Base-by-base conservation (phyloP, 2,888 invertebrate genomes). In the Salpingus planirostris region DNA sequence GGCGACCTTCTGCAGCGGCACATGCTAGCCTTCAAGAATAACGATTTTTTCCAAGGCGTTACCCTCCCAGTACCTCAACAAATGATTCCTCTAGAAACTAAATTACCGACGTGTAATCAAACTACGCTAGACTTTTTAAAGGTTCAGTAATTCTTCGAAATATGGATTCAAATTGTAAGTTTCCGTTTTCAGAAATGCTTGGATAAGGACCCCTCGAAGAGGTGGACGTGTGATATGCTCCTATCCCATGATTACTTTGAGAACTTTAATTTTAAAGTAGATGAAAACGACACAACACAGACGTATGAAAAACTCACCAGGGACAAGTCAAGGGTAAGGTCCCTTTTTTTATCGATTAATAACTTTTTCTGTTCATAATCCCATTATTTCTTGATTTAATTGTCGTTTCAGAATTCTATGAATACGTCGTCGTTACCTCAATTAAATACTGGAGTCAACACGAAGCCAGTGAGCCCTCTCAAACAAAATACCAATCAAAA, bases 1-100 rank as follows among this genome's bases (percentile, higher is more conserved):
- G 97, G 97, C 4, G 95, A 96, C 60, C 73, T 98, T 35, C 70
- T 95, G 48, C 88, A 90, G 0, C 72, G 95, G 38, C 98, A 98
- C 65, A 83, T 96, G 78, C 84, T 89, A 46, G 91, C 95, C 54
- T 97, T 98, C 66, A 88, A 88, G 52, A 85, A 83, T 54, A 98
- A 98, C 62, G 87, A 92, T 51, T 98, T 60, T 42, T 88, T 89
- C 59, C 77, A 86, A 68, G 96, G 97, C 8, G 80, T 96, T 56
- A 85, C 78, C 27, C 69, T 98, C 48, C 96, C 97, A 0, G 88
- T 92, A 46, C 93, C 96, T 3, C 88, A 88, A 32, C 77, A 78
- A 29, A 64, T 86, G 40, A 86, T 88, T 52, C 79, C 92, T 1
- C 68, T 98, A 26, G 90, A 93, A 59, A 77, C 76, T 46, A 88